A percentile compares a stretch with the other conserved stretches of the same genome.
These are phyloP conservation scores for Heliconius himera DNA, from an alignment of 1,140 invertebrate species.

Conservation along the genomic window DNA sequence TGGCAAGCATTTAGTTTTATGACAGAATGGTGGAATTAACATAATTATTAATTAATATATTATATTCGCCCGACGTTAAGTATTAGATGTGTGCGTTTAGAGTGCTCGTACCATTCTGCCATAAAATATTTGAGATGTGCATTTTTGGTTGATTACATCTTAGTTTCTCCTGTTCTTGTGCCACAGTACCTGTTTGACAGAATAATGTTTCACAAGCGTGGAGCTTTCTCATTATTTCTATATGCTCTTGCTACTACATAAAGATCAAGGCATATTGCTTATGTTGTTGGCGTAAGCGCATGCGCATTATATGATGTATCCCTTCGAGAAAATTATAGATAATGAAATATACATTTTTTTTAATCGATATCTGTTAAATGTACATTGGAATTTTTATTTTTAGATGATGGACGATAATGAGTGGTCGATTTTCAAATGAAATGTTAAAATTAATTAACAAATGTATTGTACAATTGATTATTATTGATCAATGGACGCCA, in stretches of 20 bases:
- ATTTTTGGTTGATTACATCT: constrained; percentile 57
- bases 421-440: background rate
- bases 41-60: constrained; percentile 37
- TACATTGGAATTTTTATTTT: constrained; percentile 9
- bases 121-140: constrained; percentile 53
- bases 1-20: constrained; percentile 71
- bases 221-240: constrained; percentile 57
- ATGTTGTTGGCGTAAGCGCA: constrained; percentile 46
- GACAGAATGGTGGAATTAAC: constrained; percentile 56
- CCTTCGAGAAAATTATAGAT: constrained; percentile 19
- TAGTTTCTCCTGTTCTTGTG: constrained; percentile 66
- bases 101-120: constrained; percentile 55
- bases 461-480: background rate
- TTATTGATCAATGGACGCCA: background rate
- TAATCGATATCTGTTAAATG: constrained; percentile 11
- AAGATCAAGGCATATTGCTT: constrained; percentile 59
- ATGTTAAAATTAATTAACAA: background rate
- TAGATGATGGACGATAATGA: background rate
- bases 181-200: constrained; percentile 65
- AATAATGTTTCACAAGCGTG: constrained; percentile 67
- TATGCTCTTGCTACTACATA: constrained; percentile 69
- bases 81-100: constrained; percentile 47
- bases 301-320: constrained; percentile 19
- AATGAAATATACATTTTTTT: constrained; percentile 30
- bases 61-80: constrained; percentile 42